Evolutionary conservation across 2,113 vertebrate species (phyloP), one percentile per base, ranked within the genome.

Genomic region (Porphyrio hochstetteri): DNA sequence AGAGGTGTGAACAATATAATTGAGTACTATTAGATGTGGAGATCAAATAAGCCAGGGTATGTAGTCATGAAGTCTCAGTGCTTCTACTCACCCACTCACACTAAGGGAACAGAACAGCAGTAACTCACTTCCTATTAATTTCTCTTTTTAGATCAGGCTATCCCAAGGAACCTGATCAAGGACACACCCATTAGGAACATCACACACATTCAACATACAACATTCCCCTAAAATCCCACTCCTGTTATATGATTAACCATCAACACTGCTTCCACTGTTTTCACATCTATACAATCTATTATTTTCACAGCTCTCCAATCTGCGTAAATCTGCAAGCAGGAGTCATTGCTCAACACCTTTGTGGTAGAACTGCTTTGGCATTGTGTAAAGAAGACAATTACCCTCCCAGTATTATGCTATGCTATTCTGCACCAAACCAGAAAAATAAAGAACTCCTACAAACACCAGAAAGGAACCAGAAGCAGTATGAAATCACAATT

Each of bases 61-160:
- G 10, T 2, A 75, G 24, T 40, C n/a, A 40, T 12, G 11, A 81
- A 61, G 14, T 50, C 21, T 50, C 0, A 0, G 2, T 70, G 61
- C 7, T 60, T 74, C 38, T 61, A 24, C 20, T 82, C 31, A n/a
- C 10, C 25, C 18, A 44, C 11, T 76, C 36, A 59, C 9, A 36
- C 13, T 35, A 61, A 44, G 10, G 21, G 27, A 11, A 44, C 2
- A 16, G 33, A 88, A n/a, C 12, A 94, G 20, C 53, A 78, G 44
- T 7, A 48, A 68, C 5, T 8, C 9, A 24, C 4, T 56, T 74
- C 17, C 19, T 77, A 44, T 20, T 44, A 63, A 4, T 23, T 17
- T 23, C 13, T 28, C 59, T 35, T 59, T 83, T 63, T 50, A 76
- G 42, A 40, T 14, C 21, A 56, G 13, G 33, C 17, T 48, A n/a